phyloP scores from a whole-genome alignment of 2,113 vertebrate genomes.

The Chlorocebus sabaeus region DNA sequence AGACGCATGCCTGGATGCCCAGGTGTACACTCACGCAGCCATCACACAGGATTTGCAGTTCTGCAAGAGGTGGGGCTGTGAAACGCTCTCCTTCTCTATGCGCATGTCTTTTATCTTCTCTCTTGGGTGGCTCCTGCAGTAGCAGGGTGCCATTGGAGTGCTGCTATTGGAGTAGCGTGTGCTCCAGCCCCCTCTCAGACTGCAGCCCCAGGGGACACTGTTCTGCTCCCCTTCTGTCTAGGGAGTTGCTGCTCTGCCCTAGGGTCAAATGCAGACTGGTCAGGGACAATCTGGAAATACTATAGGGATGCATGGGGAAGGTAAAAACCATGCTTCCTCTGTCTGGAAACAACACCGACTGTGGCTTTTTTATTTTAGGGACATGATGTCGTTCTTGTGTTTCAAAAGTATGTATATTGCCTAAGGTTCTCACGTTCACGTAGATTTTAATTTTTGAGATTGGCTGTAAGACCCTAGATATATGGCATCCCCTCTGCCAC shows the following conservation, averaged over 20 bases:
- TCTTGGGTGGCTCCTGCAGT: neutral
- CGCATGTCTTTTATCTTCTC: neutral
- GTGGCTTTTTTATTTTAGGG: constrained; percentile 57
- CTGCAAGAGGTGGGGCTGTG: neutral
- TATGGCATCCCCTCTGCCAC: fast-evolving
- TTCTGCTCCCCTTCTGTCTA: neutral
- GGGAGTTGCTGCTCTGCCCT: neutral
- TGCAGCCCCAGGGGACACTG: fast-evolving
- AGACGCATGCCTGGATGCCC: neutral
- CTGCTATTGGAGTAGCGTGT: no score
- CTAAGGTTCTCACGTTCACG: neutral
- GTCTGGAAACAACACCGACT: constrained; percentile 30
- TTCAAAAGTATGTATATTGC: neutral
- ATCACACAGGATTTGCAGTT: neutral
- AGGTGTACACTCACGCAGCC: neutral
- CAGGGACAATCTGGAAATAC: neutral
- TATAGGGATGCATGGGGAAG: neutral
- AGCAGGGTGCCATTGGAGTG: no score
- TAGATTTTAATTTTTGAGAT: neutral
- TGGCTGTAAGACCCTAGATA: neutral
- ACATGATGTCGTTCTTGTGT: neutral
- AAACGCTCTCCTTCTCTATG: neutral
- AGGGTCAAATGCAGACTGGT: neutral
- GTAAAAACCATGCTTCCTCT: constrained; percentile 43
- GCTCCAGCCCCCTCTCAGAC: neutral